Evolutionary conservation across 1,140 invertebrate species (phyloP).

Genomic region (Dreissena polymorpha): DNA sequence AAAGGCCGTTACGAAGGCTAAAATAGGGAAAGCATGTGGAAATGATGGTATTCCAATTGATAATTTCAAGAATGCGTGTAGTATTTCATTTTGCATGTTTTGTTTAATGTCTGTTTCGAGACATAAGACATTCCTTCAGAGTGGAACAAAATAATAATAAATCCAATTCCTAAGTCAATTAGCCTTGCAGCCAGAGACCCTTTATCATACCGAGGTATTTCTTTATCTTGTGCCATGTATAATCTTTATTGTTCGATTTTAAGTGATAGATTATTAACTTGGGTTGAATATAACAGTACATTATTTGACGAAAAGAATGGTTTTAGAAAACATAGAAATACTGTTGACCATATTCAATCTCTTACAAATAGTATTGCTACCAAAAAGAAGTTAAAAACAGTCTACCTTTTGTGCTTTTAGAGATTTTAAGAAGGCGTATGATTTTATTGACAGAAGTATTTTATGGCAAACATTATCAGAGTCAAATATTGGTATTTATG

Average conservation of each 20-base stretch:
- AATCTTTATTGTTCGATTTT: slow-evolving; percentile 42
- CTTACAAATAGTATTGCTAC: too few species aligned
- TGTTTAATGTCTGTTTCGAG: slow-evolving; percentile 28
- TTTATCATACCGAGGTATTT: too few species aligned
- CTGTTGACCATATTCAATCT: too few species aligned
- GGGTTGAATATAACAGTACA: background rate
- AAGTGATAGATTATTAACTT: slow-evolving; percentile 23
- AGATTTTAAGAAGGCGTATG: slow-evolving; percentile 27
- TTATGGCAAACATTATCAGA: background rate
- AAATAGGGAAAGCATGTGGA: too few species aligned
- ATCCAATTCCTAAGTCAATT: slow-evolving; percentile 38
- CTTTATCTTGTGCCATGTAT: slow-evolving; percentile 9
- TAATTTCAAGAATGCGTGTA: background rate
- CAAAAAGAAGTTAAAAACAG: too few species aligned
- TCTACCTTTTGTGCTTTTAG: too few species aligned
- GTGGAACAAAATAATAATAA: slow-evolving; percentile 33
- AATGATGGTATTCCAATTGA: slow-evolving; percentile 20
- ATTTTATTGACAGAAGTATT: slow-evolving; percentile 9
- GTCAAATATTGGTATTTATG: slow-evolving; percentile 16
- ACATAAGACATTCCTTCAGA: background rate
- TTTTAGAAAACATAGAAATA: too few species aligned
- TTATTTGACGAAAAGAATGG: slow-evolving; percentile 48
- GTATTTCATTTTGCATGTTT: slow-evolving; percentile 15
- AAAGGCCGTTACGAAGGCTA: slow-evolving; percentile 15
- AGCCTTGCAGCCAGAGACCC: slow-evolving; percentile 19